Evolutionary conservation across 2,888 invertebrate species (phyloP).

Genomic region (Azorinus chamasolen): DNA sequence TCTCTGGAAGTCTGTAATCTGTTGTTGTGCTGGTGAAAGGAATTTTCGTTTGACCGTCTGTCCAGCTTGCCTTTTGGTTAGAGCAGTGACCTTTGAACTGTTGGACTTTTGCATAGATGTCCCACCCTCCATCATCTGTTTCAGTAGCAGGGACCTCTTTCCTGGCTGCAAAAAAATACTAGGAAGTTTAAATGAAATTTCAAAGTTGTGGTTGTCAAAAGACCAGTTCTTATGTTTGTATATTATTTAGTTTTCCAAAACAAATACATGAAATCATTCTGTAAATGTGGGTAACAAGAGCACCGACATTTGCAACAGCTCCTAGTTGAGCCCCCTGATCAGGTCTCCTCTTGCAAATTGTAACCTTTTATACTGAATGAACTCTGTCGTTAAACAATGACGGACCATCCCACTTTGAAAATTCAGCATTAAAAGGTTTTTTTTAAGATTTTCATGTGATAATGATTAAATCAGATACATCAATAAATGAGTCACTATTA

Average conservation of each 20-base stretch:
- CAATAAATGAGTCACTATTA: too few species aligned
- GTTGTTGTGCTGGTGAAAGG: constrained; percentile 74
- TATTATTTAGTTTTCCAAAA: not conserved
- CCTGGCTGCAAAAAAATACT: constrained; percentile 67
- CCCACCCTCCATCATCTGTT: constrained; percentile 63
- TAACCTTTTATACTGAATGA: too few species aligned
- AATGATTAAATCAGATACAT: too few species aligned
- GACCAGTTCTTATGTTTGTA: not conserved
- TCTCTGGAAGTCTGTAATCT: constrained; percentile 73
- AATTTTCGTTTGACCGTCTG: constrained; percentile 76
- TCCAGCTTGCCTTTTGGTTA: constrained; percentile 63
- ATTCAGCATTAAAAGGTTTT: too few species aligned
- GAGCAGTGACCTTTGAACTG: constrained; percentile 30
- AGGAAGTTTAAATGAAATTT: not conserved
- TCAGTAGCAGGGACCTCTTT: constrained; percentile 70
- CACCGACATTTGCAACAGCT: too few species aligned
- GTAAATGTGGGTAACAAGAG: too few species aligned
- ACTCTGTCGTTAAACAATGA: too few species aligned
- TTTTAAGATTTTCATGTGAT: too few species aligned
- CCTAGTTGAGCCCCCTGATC: too few species aligned
- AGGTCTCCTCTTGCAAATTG: too few species aligned
- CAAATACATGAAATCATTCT: not conserved
- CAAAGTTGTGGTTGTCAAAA: not conserved
- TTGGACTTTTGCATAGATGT: constrained; percentile 8
- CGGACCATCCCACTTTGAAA: too few species aligned